Evolutionary conservation across 2,113 vertebrate species (phyloP), one percentile per base, ranked within the genome.

Genomic region (Cyprinodon variegatus): DNA sequence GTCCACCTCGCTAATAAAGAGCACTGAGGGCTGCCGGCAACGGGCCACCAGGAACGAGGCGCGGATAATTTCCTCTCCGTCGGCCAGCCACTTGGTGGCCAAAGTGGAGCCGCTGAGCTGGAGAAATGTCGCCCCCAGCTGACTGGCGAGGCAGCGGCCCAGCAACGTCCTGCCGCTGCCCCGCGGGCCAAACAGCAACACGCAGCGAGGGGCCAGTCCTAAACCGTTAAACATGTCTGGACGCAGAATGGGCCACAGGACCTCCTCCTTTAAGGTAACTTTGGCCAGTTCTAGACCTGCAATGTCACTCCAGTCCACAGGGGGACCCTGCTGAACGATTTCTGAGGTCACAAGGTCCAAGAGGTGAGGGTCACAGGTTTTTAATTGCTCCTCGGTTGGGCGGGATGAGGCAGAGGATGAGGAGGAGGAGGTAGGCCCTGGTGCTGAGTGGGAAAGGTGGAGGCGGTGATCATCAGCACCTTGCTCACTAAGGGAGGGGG

Each of bases 1-100:
- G 86, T 98, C 97, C 91, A 97, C 96, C 93, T 98, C 97, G 85
- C 96, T 97, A 84, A 98, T 96, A 92, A 98, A 98, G 90, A 98
- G 95, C 84, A 98, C 97, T 0, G 96, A 96, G 37, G 97, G 97
- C 77, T 98, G 97, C 83, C 97, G 94, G 92, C 96, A 98, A 84
- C 96, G 95, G 57, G 97, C 97, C 93, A 97, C 96, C 0, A 98
- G 95, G 91, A 98, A 98, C 45, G 96, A 96, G 14, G 96, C 96
- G 1, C 96, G 95, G 84, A 98, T 96, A 4, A 98, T 96, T 91
- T 97, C 96, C 81, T 97, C 96, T 36, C 95, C 97, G 76, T 98
- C 97, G 3, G 95, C 95, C 90, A 97, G 90, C 97, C 97, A 98
- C 94, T 98, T 98, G 81, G 97, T 96, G 60, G 96, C 95, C 86